Percentiles rank a stretch among this genome's conserved stretches.
Evolutionary conservation across 2,113 vertebrate genomes (phyloP).

Genomic region (Rhinoptilus africanus): DNA sequence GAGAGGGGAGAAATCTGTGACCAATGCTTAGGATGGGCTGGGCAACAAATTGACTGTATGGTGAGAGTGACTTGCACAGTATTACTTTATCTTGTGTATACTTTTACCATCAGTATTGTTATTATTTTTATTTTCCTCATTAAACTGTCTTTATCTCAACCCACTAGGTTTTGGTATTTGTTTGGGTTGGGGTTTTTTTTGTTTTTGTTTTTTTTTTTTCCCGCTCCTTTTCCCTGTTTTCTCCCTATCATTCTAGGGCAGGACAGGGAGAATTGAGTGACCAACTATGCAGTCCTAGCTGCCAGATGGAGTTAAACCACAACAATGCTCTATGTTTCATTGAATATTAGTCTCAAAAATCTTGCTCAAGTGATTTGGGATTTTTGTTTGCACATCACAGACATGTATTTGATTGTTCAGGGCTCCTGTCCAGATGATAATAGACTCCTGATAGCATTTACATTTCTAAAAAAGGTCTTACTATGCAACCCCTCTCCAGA

Average conservation of each 20-base stretch:
- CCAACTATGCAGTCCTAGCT: neutral
- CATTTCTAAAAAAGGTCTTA: neutral
- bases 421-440: neutral
- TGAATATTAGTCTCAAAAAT: neutral
- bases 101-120: neutral
- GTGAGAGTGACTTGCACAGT: neutral
- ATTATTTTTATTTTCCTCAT: neutral
- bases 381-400: rapidly evolving
- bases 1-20: neutral
- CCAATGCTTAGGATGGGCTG: neutral
- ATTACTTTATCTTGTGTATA: neutral
- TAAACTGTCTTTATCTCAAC: neutral
- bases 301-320: neutral
- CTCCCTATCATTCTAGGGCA: neutral
- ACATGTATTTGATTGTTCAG: neutral
- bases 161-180: neutral
- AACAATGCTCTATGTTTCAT: neutral
- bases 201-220: neutral
- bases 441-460: neutral
- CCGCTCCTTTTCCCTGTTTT: neutral
- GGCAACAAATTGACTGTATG: neutral
- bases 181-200: too few species aligned
- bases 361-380: neutral
- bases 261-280: neutral
- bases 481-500: rapidly evolving